Evolutionary conservation across 2,113 vertebrate genomes (phyloP).

Genomic region (Cyprinus carpio): DNA sequence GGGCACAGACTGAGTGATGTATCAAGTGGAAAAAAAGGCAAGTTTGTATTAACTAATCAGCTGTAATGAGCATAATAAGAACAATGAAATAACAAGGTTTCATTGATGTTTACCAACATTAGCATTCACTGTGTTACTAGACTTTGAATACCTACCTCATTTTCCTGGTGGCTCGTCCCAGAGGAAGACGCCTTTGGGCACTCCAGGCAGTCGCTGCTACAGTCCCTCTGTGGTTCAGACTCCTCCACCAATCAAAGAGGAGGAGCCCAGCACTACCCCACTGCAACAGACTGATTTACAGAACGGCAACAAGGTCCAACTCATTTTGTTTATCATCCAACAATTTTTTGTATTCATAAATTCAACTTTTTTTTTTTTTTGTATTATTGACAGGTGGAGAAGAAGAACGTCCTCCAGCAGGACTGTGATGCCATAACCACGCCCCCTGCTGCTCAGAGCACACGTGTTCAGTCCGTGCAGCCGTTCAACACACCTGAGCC

Average conservation of each 20-base stretch:
- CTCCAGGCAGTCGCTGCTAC: slow-evolving; percentile 69
- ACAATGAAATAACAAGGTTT: neutral
- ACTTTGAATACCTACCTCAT: slow-evolving; percentile 79
- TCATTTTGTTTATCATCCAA: neutral
- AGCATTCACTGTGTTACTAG: slow-evolving; percentile 50
- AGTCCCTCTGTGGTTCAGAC: slow-evolving; percentile 76
- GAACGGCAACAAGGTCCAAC: slow-evolving; percentile 46
- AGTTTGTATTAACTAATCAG: neutral
- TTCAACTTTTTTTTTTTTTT: neutral
- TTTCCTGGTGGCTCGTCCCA: slow-evolving; percentile 65
- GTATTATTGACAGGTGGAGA: slow-evolving; percentile 59
- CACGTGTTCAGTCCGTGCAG: slow-evolving; percentile 55
- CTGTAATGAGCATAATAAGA: neutral
- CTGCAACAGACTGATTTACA: slow-evolving; percentile 30
- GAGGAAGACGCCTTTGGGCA: slow-evolving; percentile 76
- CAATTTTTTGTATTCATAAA: too few relatives aligned
- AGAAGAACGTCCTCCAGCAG: slow-evolving; percentile 53
- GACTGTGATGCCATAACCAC: slow-evolving; percentile 55
- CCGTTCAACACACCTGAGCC: slow-evolving; percentile 74
- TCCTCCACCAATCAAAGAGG: slow-evolving; percentile 80
- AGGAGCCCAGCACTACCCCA: slow-evolving; percentile 67
- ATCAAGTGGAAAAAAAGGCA: slow-evolving; percentile 69
- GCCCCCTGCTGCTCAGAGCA: slow-evolving; percentile 59
- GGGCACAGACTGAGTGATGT: slow-evolving; percentile 67
- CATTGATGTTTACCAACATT: neutral